Evolutionary conservation across 2,888 invertebrate genomes (phyloP).

Genomic region (Junonia oenone): DNA sequence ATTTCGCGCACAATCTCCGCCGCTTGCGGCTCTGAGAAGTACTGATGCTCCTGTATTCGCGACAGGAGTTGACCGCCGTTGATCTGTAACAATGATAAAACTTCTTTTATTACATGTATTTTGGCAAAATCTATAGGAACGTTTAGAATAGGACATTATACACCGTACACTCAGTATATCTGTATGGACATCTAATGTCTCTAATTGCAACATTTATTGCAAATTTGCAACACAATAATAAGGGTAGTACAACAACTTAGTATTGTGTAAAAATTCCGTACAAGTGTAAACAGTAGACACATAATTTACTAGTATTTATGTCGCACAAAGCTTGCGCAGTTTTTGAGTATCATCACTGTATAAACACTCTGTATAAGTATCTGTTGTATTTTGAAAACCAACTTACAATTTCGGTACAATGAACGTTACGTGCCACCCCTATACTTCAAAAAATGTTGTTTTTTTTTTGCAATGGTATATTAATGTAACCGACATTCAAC

Average conservation of each 20-base stretch:
- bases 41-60: slow-evolving; percentile 94
- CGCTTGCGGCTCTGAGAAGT: slow-evolving; percentile 97
- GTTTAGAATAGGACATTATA: too few species aligned
- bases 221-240: too few species aligned
- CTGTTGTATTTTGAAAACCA: not conserved
- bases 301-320: too few species aligned
- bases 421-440: not conserved
- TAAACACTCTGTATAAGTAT: not conserved
- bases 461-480: not conserved
- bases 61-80: slow-evolving; percentile 95
- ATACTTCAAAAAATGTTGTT: not conserved
- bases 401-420: not conserved
- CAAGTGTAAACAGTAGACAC: too few species aligned
- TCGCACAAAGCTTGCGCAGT: too few species aligned
- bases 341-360: not conserved
- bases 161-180: too few species aligned
- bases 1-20: slow-evolving; percentile 96
- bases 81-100: slow-evolving; percentile 74
- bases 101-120: not conserved
- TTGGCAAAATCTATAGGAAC: not conserved
- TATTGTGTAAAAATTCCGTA: too few species aligned
- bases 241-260: too few species aligned
- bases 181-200: too few species aligned
- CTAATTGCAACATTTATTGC: too few species aligned
- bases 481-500: not conserved